Conservation (phyloP, 2,888 invertebrate genomes). For the Agrilus cyanescens region DNA sequence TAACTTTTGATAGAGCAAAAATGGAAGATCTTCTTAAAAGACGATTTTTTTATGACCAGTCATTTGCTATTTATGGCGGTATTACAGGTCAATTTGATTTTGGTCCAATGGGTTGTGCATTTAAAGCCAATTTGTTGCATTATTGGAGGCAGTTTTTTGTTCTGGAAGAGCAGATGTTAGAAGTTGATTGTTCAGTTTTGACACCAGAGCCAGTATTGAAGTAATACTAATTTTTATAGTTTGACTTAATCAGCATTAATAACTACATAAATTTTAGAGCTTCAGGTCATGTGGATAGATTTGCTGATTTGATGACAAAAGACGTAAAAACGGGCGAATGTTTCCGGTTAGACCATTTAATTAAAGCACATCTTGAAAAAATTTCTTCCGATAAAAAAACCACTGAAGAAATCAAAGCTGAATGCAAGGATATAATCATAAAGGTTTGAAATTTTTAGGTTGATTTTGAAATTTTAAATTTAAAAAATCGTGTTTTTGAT, state of each 20-base stretch:
- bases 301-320: conserved; percentile 99
- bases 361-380: conserved; percentile 89
- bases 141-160: conserved; percentile 94
- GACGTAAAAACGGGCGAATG: conserved; percentile 94
- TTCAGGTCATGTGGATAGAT: conserved; percentile 97
- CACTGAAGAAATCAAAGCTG: conserved; percentile 52
- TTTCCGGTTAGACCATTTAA: conserved; percentile 93
- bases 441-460: conserved; percentile 36
- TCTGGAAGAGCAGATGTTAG: conserved; percentile 95
- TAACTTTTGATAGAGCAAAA: conserved; percentile 78
- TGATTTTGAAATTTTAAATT: background rate
- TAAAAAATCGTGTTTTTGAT: conserved; percentile 7
- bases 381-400: conserved; percentile 74
- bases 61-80: conserved; percentile 98
- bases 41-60: conserved; percentile 95
- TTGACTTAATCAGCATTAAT: background rate
- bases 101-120: conserved; percentile 98
- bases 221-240: conserved; percentile 31
- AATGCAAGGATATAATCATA: conserved; percentile 67
- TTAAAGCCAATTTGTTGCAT: conserved; percentile 88
- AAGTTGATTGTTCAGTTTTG: conserved; percentile 94
- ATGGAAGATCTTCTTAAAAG: conserved; percentile 96
- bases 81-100: conserved; percentile 92
- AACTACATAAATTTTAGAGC: conserved; percentile 49
- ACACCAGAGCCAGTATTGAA: conserved; percentile 96